Evolutionary conservation across 2,888 invertebrate genomes (phyloP).

Genomic region (Piscicola geometra): DNA sequence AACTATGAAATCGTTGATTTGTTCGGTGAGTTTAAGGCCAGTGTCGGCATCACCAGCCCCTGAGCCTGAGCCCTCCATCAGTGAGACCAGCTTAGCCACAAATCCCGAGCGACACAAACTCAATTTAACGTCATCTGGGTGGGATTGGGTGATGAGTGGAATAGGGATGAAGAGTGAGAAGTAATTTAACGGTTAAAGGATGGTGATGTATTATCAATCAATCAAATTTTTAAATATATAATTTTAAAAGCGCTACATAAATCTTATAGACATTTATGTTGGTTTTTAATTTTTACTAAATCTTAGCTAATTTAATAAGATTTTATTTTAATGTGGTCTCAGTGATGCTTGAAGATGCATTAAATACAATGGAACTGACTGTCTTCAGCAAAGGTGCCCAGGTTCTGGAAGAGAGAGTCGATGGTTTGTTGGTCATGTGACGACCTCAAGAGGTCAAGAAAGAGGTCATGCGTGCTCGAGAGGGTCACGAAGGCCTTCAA

Average conservation of each 20-base stretch:
- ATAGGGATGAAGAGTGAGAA: no score
- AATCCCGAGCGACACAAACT: not conserved
- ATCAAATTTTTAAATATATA: no score
- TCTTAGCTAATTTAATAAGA: no score
- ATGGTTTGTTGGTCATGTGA: constrained; percentile 22
- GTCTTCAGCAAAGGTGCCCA: constrained; percentile 19
- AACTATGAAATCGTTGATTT: constrained; percentile 16
- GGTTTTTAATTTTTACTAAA: no score
- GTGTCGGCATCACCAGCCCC: not conserved
- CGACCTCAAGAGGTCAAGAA: constrained; percentile 3
- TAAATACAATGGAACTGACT: no score
- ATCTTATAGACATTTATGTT: no score
- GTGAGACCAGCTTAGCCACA: not conserved
- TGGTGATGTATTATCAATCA: no score
- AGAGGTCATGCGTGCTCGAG: not conserved
- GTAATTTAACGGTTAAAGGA: no score
- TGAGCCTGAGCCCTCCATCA: constrained; percentile 1
- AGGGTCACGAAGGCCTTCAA: not conserved
- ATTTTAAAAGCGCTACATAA: no score
- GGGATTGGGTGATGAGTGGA: no score
- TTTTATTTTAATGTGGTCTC: no score
- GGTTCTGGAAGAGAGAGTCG: constrained; percentile 24
- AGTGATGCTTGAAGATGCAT: no score
- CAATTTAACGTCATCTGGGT: constrained; percentile 16
- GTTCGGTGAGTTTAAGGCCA: not conserved